Base-by-base conservation (phyloP, 2,113 vertebrate genomes). In the Gopherus evgoodei region DNA sequence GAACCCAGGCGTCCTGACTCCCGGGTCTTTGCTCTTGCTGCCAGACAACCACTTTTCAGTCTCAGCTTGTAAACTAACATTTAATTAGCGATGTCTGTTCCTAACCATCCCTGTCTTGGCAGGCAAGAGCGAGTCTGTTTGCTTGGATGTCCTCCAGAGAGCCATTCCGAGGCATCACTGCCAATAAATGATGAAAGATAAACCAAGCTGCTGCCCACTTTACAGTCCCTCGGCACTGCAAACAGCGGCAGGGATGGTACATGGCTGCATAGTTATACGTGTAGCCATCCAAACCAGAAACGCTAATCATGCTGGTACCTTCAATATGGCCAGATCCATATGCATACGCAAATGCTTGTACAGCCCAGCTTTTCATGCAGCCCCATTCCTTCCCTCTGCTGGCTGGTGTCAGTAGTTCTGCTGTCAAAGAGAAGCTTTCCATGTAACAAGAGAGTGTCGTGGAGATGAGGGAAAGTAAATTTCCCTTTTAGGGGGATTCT, bases 331-430 rank as follows among this genome's bases (percentile, higher is more conserved):
- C 24, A 83, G 27, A 19, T 79, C 94, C 31, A 7, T 19, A 89
- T 81, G 57, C 35, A 81, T 91, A 14, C 42, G 27, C 75, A 76
- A 76, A 44, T 76, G 6, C 8, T 81, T n/a, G 16, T 14, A 21
- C 8, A 14, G 72, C 38, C 42, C 38, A 52, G 31, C 7, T 22
- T 53, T 22, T 94, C 47, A 95, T 93, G 82, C 93, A 95, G 96
- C 92, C 93, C 95, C 95, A 81, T 96, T 93, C 95, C 93, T 96
- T 93, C 42, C 95, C 93, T 84, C 91, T 93, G 86, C 90, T 42
- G 22, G 54, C 62, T 95, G 95, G 91, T 6, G 3, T 49, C 47
- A 92, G 83, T 89, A 84, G 89, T 96, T 95, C 92, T 90, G 95
- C 94, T 72, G 90, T 83, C 94, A 90, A 96, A 93, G 75, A 86